Evolutionary conservation across 2,888 invertebrate species (phyloP).

Genomic region (Mythimna vitellina): DNA sequence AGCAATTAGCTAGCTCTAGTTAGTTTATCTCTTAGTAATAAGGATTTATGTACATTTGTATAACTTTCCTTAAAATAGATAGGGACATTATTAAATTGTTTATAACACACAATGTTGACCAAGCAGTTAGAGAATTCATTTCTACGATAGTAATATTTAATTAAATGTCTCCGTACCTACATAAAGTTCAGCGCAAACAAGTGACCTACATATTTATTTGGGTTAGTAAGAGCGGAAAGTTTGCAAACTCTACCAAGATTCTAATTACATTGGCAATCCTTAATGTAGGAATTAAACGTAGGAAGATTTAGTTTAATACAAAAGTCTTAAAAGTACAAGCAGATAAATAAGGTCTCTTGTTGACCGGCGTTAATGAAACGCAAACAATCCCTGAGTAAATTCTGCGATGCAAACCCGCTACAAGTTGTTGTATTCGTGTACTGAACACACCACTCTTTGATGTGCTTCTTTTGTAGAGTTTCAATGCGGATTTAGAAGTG

Average conservation of each 20-base stretch:
- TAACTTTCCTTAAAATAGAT: conserved; percentile 34
- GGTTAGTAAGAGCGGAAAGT: conserved; percentile 40
- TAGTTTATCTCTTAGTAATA: conserved; percentile 68
- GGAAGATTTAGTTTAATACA: conserved; percentile 63
- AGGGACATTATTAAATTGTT: conserved; percentile 35
- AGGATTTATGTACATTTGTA: conserved; percentile 59
- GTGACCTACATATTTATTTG: conserved; percentile 55
- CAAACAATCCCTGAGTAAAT: conserved; percentile 81
- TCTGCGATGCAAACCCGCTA: conserved; percentile 75
- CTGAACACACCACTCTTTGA: conserved; percentile 52
- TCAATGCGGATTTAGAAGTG: conserved; percentile 49
- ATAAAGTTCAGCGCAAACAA: conserved; percentile 51
- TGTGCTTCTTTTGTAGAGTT: conserved; percentile 56
- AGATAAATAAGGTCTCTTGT: conserved; percentile 83
- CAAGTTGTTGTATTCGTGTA: conserved; percentile 64
- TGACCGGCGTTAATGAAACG: conserved; percentile 85
- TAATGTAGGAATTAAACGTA: conserved; percentile 54
- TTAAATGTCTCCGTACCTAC: conserved; percentile 38
- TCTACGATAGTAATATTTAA: conserved; percentile 41
- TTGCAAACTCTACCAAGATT: conserved; percentile 43
- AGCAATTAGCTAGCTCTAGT: conserved; percentile 70
- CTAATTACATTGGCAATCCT: conserved; percentile 50
- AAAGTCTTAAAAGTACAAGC: conserved; percentile 72
- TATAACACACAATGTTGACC: conserved; percentile 24
- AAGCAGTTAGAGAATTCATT: conserved; percentile 20